Percentiles rank a stretch among this genome's conserved stretches.
These are phyloP conservation scores for Cosmopolites sordidus DNA, from an alignment of 2,888 invertebrate genomes.

Conservation along the genomic window DNA sequence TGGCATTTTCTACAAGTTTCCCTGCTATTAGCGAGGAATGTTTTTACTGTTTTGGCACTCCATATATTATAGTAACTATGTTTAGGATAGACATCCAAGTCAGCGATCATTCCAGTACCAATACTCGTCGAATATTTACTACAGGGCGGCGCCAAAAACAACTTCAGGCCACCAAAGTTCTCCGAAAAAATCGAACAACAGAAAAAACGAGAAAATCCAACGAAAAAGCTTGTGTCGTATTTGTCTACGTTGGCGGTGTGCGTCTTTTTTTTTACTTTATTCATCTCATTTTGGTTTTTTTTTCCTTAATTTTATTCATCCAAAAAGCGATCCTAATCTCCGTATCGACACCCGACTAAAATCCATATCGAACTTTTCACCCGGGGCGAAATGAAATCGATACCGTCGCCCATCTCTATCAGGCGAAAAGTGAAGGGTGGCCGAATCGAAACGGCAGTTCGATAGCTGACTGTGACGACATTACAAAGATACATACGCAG, in stretches of 20 bases:
- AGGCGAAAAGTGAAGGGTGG: background rate
- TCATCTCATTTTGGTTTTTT: background rate
- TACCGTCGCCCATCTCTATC: too few species aligned
- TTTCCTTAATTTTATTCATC: background rate
- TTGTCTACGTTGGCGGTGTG: conserved; percentile 47
- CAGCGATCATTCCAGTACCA: background rate
- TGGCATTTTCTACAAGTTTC: too few species aligned
- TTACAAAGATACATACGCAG: conserved; percentile 7
- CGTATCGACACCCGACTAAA: too few species aligned
- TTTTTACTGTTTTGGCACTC: conserved; percentile 7
- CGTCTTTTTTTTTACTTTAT: conserved; percentile 34
- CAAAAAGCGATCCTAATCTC: too few species aligned
- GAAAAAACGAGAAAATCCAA: background rate
- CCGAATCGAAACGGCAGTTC: conserved; percentile 15
- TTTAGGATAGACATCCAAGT: background rate
- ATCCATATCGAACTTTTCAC: too few species aligned
- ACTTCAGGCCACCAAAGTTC: background rate
- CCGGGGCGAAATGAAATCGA: too few species aligned
- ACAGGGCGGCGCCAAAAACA: background rate
- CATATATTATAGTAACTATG: conserved; percentile 3
- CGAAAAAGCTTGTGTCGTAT: conserved; percentile 34
- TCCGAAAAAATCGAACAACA: background rate
- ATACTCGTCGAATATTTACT: background rate
- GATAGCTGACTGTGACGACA: conserved; percentile 20
- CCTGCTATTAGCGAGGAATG: too few species aligned